phyloP scores from a whole-genome alignment of 2,113 vertebrate genomes.

The Synchiropus splendidus region DNA sequence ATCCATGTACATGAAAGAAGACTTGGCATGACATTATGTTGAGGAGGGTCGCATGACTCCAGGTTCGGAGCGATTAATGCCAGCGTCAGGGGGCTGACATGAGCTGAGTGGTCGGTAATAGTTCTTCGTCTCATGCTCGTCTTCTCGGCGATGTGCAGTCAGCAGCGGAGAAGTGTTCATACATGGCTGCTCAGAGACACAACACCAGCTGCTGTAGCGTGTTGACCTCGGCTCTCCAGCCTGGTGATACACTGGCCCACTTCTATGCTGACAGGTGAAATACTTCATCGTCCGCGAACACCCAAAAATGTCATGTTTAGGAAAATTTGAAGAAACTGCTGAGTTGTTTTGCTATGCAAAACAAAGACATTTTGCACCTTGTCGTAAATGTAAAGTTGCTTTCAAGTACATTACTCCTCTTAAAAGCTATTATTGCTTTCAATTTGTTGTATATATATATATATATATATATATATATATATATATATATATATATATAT shows the following conservation, averaged over 20 bases:
- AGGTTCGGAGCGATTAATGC: background rate
- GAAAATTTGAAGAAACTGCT: too few relatives aligned
- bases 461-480: too few relatives aligned
- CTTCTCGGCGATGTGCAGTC: constrained; percentile 1
- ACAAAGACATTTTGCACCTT: too few relatives aligned
- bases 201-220: constrained; percentile 18
- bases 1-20: constrained; percentile 7
- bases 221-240: constrained; percentile 1
- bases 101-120: background rate
- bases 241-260: constrained; percentile 1
- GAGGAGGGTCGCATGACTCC: constrained; percentile 9
- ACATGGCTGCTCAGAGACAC: constrained; percentile 23
- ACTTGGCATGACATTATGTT: constrained; percentile 18
- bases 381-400: too few relatives aligned
- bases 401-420: too few relatives aligned
- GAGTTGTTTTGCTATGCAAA: too few relatives aligned
- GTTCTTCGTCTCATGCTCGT: constrained; percentile 8
- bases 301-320: too few relatives aligned
- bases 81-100: background rate
- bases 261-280: constrained; percentile 7
- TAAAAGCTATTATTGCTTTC: too few relatives aligned
- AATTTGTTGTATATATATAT: too few relatives aligned
- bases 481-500: too few relatives aligned
- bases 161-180: constrained; percentile 14
- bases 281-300: too few relatives aligned